phyloP scores from a whole-genome alignment of 1,140 invertebrate species.

The Zaprionus inermis region DNA sequence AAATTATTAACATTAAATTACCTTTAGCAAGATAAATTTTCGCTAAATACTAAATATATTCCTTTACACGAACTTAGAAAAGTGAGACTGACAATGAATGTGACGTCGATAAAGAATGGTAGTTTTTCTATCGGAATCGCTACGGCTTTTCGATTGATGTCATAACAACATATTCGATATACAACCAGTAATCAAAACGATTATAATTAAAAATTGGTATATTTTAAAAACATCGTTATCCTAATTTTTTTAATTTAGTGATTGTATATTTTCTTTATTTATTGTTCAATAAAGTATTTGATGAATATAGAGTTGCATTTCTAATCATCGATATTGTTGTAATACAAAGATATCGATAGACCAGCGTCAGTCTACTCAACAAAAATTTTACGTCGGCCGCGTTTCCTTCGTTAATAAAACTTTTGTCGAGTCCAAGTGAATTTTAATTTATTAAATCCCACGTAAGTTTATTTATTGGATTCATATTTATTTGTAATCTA shows the following conservation, averaged over 20 bases:
- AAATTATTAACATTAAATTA: neutral
- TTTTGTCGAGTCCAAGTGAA: constrained; percentile 45
- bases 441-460: constrained; percentile 33
- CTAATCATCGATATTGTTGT: constrained; percentile 3
- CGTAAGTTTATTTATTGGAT: constrained; percentile 40
- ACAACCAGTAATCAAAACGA: neutral
- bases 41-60: constrained; percentile 17
- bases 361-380: constrained; percentile 47
- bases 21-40: constrained; percentile 36
- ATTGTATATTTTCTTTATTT: neutral
- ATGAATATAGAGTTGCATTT: constrained; percentile 13
- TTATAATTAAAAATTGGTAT: neutral
- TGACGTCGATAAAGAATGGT: constrained; percentile 16
- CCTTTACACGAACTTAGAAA: constrained; percentile 7
- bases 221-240: neutral
- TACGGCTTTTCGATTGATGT: constrained; percentile 5
- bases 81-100: constrained; percentile 8
- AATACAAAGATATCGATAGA: constrained; percentile 22
- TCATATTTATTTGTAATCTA: neutral
- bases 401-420: constrained; percentile 53
- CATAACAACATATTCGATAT: constrained; percentile 13
- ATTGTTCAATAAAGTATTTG: neutral
- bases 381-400: constrained; percentile 59
- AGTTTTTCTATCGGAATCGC: constrained; percentile 3
- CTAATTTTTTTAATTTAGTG: neutral